Evolutionary conservation across 1,140 invertebrate species (phyloP).

Genomic region (Nilaparvata lugens): DNA sequence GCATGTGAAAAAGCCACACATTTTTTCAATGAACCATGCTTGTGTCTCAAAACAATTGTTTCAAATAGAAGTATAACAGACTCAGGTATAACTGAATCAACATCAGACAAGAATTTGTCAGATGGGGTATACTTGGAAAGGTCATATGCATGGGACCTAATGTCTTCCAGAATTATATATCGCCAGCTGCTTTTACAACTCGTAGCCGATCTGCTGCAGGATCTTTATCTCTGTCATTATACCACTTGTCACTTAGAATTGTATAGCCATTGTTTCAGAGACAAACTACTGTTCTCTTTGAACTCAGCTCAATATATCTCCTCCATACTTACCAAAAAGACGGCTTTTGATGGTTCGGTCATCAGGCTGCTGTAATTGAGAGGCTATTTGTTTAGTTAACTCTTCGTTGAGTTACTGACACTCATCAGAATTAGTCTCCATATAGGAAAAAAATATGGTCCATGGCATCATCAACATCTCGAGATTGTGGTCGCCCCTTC

Average conservation of each 20-base stretch:
- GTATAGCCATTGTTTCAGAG: neutral
- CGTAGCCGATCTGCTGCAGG: constrained; percentile 24
- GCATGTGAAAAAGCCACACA: constrained; percentile 21
- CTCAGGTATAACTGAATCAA: constrained; percentile 8
- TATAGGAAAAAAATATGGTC: no score
- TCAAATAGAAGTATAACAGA: neutral
- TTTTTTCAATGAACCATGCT: constrained; percentile 10
- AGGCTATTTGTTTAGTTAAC: no score
- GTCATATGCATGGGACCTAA: constrained; percentile 29
- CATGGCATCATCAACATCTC: no score
- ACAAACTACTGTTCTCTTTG: neutral
- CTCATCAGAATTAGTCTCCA: no score
- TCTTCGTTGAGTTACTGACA: no score
- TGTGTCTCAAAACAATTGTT: constrained; percentile 1
- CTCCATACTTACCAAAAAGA: neutral
- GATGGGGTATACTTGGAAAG: constrained; percentile 28
- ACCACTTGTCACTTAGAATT: constrained; percentile 6
- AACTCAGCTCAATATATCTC: neutral
- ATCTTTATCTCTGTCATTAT: neutral
- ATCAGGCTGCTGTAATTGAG: no score
- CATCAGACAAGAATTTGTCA: constrained; percentile 8
- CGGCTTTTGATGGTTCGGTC: no score
- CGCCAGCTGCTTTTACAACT: constrained; percentile 29
- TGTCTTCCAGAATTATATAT: constrained; percentile 33
- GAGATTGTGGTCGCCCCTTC: no score